Percentiles rank a stretch among this genome's conserved stretches.
phyloP scores from a whole-genome alignment of 2,797 vertebrate genomes.

The Eleutherodactylus coqui region DNA sequence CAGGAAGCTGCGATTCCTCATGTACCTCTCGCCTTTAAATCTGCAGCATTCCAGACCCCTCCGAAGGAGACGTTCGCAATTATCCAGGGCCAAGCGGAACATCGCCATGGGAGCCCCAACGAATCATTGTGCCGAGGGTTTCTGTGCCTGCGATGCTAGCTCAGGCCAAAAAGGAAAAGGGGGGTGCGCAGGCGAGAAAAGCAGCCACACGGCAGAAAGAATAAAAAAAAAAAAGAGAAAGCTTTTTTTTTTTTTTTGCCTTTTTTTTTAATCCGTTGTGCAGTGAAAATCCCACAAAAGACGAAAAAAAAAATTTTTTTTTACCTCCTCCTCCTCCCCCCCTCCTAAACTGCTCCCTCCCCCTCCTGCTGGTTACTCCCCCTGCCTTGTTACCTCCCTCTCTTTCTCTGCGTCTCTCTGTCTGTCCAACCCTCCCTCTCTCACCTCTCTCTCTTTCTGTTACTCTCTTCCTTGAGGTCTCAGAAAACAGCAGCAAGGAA shows the following conservation, averaged over 20 bases:
- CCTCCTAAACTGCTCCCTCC: slow-evolving; percentile 35
- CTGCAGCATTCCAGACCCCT: slow-evolving; percentile 38
- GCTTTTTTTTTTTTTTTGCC: slow-evolving; percentile 26
- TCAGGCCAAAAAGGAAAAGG: slow-evolving; percentile 4
- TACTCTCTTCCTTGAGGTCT: slow-evolving; percentile 18
- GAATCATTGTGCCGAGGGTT: slow-evolving; percentile 39
- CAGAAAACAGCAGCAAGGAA: slow-evolving; percentile 31
- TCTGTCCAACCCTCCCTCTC: slow-evolving; percentile 45
- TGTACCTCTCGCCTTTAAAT: slow-evolving; percentile 13
- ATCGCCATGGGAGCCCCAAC: slow-evolving; percentile 24
- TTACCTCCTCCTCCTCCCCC: slow-evolving; percentile 39
- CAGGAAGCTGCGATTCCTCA: slow-evolving; percentile 1
- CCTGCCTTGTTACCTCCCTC: slow-evolving; percentile 49
- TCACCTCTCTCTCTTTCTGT: not conserved
- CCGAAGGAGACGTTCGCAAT: slow-evolving; percentile 22
- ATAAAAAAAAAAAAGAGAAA: slow-evolving; percentile 13
- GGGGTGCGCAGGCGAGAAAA: slow-evolving; percentile 24
- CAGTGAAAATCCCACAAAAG: slow-evolving; percentile 63
- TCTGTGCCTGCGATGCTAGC: slow-evolving; percentile 26
- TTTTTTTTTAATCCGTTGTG: slow-evolving; percentile 61
- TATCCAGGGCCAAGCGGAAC: slow-evolving; percentile 44
- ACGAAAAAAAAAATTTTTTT: slow-evolving; percentile 18
- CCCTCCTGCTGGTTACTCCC: slow-evolving; percentile 36
- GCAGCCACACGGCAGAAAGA: slow-evolving; percentile 41
- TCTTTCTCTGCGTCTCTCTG: slow-evolving; percentile 54